Evolutionary conservation across 2,797 vertebrate genomes (phyloP).

Genomic region (Tragopan temminckii): DNA sequence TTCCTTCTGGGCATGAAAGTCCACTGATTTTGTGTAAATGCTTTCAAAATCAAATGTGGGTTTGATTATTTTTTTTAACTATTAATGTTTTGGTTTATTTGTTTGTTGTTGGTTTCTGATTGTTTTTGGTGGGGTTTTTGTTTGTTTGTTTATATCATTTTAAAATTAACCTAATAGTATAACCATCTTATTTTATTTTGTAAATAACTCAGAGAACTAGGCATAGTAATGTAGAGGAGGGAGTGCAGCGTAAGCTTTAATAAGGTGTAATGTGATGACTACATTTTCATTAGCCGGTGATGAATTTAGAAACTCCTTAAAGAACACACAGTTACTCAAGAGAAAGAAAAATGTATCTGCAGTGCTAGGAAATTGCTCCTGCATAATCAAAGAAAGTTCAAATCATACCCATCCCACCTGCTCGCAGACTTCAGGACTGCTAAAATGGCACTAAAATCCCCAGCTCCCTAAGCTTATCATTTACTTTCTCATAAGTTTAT

Average conservation of each 20-base stretch:
- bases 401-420: not conserved
- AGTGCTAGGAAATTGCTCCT: not conserved
- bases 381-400: slow-evolving; percentile 1
- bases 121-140: not conserved
- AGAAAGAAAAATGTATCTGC: not conserved
- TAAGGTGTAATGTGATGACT: not conserved
- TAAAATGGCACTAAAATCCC: slow-evolving; percentile 48
- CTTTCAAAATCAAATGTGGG: not conserved
- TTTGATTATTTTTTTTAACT: no score
- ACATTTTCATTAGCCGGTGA: not conserved
- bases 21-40: not conserved
- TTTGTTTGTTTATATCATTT: not conserved
- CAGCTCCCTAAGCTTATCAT: slow-evolving; percentile 46
- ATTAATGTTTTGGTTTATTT: not conserved
- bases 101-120: not conserved
- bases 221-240: not conserved
- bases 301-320: slow-evolving; percentile 5
- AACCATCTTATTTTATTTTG: not conserved
- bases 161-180: not conserved
- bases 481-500: slow-evolving; percentile 19
- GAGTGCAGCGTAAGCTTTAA: not conserved
- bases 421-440: not conserved
- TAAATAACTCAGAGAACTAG: not conserved
- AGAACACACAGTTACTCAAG: not conserved
- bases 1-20: not conserved